Evolutionary conservation across 2,888 invertebrate species (phyloP).

Genomic region (Plagiodera versicolora): DNA sequence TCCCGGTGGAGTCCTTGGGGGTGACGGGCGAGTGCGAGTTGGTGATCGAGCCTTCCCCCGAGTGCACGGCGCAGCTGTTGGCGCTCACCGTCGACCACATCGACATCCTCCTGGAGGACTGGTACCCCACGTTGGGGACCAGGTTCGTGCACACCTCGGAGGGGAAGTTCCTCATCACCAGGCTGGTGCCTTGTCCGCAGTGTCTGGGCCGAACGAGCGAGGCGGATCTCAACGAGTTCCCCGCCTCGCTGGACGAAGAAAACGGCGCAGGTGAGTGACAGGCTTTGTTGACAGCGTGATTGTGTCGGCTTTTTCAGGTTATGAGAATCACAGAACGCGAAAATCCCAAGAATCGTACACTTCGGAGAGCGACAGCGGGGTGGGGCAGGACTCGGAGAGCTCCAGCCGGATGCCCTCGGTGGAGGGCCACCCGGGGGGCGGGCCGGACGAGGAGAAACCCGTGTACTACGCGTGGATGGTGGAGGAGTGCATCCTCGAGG

Average conservation of each 20-base stretch:
- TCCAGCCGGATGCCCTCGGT: constrained; percentile 83
- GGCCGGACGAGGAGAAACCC: constrained; percentile 49
- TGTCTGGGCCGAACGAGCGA: constrained; percentile 62
- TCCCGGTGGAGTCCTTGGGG: constrained; percentile 70
- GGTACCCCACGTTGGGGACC: constrained; percentile 94
- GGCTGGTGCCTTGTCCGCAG: constrained; percentile 88
- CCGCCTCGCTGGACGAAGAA: constrained; percentile 24
- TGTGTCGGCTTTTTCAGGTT: neutral
- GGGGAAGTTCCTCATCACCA: constrained; percentile 90
- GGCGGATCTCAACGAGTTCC: constrained; percentile 28
- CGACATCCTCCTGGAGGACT: constrained; percentile 94
- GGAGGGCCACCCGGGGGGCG: constrained; percentile 68
- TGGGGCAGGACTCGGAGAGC: constrained; percentile 79
- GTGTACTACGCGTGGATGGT: constrained; percentile 82
- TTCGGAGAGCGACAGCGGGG: constrained; percentile 86
- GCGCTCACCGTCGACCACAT: constrained; percentile 93
- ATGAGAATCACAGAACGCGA: constrained; percentile 49
- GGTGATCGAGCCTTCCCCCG: constrained; percentile 76
- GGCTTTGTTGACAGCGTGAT: no score
- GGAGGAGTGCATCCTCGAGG: constrained; percentile 92
- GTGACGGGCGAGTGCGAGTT: constrained; percentile 56
- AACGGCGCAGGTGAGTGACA: constrained; percentile 27
- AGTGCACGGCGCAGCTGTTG: constrained; percentile 78
- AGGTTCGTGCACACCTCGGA: constrained; percentile 97
- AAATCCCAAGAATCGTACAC: constrained; percentile 72